Conservation (phyloP, 1,140 invertebrate species). For the Drosophila sucinea region DNA sequence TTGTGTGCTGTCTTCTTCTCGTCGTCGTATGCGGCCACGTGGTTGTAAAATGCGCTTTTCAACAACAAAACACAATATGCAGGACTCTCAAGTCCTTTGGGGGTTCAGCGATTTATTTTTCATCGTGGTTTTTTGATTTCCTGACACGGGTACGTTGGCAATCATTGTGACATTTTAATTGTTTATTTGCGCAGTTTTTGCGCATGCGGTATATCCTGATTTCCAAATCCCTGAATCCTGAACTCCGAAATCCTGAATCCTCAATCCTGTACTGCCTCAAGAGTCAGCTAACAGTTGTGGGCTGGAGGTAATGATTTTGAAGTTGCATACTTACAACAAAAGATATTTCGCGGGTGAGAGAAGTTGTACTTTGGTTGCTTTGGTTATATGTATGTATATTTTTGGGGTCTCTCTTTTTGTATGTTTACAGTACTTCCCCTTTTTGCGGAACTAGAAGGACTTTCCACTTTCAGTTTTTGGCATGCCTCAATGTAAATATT, state of each 20-base stretch:
- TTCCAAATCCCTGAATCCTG: constrained; percentile 23
- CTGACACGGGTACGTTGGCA: constrained; percentile 75
- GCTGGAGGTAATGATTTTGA: constrained; percentile 54
- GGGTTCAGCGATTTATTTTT: constrained; percentile 69
- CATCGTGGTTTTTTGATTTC: constrained; percentile 73
- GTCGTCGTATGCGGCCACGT: constrained; percentile 51
- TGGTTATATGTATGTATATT: background rate
- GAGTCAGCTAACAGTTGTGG: constrained; percentile 35
- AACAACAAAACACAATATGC: constrained; percentile 61
- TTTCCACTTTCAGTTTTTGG: constrained; percentile 23
- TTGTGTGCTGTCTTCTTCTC: constrained; percentile 1
- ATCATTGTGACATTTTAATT: constrained; percentile 83
- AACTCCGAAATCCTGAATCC: constrained; percentile 26
- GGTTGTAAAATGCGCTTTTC: constrained; percentile 77
- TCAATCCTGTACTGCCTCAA: constrained; percentile 37
- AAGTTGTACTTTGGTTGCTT: constrained; percentile 21
- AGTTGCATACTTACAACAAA: constrained; percentile 60
- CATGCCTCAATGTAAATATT: constrained; percentile 75
- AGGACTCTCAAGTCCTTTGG: constrained; percentile 48
- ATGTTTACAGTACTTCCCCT: background rate
- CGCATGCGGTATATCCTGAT: constrained; percentile 48
- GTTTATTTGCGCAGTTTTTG: constrained; percentile 77
- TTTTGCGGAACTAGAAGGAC: background rate
- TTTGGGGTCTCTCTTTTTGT: constrained; percentile 35
- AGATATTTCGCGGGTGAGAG: constrained; percentile 68